phyloP scores from a whole-genome alignment of 2,888 invertebrate genomes.

The Aphidius colemani region DNA sequence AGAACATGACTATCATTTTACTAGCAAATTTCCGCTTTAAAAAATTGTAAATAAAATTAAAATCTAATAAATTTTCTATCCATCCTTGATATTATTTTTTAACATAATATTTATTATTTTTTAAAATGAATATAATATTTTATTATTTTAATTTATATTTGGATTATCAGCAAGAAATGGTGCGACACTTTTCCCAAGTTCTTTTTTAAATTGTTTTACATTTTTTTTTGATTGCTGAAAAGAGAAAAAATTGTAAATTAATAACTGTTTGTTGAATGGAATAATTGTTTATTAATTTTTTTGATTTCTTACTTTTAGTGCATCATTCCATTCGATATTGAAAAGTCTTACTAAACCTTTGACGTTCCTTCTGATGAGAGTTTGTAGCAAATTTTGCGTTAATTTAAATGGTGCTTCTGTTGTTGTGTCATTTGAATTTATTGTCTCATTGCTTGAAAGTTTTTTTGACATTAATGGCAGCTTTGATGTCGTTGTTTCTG shows the following conservation, averaged over 20 bases:
- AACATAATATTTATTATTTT: constrained; percentile 15
- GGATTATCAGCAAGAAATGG: constrained; percentile 53
- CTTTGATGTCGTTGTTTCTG: constrained; percentile 37
- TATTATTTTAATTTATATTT: constrained; percentile 40
- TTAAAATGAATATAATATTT: constrained; percentile 26
- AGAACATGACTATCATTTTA: constrained; percentile 14
- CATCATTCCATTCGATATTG: constrained; percentile 63
- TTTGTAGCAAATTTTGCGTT: constrained; percentile 57
- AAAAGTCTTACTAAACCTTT: constrained; percentile 61
- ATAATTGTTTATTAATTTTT: too few relatives aligned
- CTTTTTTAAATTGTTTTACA: constrained; percentile 48
- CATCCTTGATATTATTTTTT: neutral
- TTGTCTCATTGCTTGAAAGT: constrained; percentile 40
- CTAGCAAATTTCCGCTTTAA: too few relatives aligned
- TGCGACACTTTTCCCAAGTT: constrained; percentile 51
- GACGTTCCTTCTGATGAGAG: constrained; percentile 61
- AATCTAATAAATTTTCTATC: too few relatives aligned
- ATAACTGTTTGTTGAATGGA: neutral
- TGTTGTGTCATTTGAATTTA: constrained; percentile 50
- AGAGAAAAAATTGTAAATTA: constrained; percentile 13
- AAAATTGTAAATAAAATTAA: too few relatives aligned
- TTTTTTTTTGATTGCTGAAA: constrained; percentile 53
- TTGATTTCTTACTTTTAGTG: constrained; percentile 58
- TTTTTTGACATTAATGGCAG: constrained; percentile 20
- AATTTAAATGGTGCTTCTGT: constrained; percentile 57